Evolutionary conservation across 2,888 invertebrate genomes (phyloP), one percentile per base, ranked within the genome.

Genomic region (Eristalis arbustorum): DNA sequence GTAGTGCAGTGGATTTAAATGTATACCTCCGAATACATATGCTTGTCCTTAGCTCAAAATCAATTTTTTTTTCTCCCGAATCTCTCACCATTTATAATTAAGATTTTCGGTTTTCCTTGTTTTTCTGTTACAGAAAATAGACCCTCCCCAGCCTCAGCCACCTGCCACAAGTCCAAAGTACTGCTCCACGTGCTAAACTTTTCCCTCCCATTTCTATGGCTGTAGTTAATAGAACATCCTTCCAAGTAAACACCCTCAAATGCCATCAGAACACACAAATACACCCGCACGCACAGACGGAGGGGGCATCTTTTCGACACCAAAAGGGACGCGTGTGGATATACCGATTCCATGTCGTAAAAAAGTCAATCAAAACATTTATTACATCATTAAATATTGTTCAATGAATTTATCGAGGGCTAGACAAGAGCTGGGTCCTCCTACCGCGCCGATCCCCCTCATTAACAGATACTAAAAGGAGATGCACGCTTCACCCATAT

Each of bases 401-500:
- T 63, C 63, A 71, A 71, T 64, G 63, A 77, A 71, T 77, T 64
- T 63, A 37, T 68, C 62, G 28, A 56, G 76, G 56, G 49, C 37
- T n/a, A 62, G 63, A 42, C 66, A 14, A 31, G 59, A 2, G 40
- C n/a, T 11, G n/a, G 25, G 6, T 23, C 31, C 18, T 59, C 28
- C n/a, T n/a, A n/a, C n/a, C 42, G 23, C 18, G 1, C 28, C 14
- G 34, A 34, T 59, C 25, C 28, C 25, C 13, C 64, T 66, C 78
- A 72, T 71, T 79, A 62, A 62, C 66, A 69, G 69, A 28, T 56
- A 68, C 49, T 68, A 76, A 62, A 59, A 77, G 56, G 14, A 62
- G 67, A 68, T 68, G 67, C 67, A 57, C 73, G 57, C 73, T 74
- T 68, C 68, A 73, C 28, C 62, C 79, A 68, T 56, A 67, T 80